Evolutionary conservation across 2,888 invertebrate species (phyloP), one percentile per base, ranked within the genome.

Genomic region (Scaptomyza tumidula): DNA sequence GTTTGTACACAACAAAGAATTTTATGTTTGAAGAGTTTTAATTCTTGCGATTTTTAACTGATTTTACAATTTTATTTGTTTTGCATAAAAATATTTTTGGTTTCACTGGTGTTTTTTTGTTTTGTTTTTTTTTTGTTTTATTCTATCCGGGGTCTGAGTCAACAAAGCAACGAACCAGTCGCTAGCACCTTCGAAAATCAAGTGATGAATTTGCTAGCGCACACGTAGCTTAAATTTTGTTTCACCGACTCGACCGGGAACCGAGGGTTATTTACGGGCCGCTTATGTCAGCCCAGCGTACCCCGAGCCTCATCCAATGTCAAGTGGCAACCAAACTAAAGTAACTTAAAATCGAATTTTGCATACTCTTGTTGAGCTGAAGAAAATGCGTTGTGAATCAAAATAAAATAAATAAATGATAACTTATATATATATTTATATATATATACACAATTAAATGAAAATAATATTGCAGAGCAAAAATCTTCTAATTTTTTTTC

Each of bases 201-300:
- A 91, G 89, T 91, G 91, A 91, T 88, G 82, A 82, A 87, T 87
- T 84, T 90, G 81, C 70, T 80, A 75, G 83, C 84, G 71, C 78
- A 83, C 84, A 82, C 86, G 78, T 83, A 81, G 88, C 87, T 91
- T 91, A 91, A 91, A 90, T 91, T 90, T 78, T 82, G 81, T 78
- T 81, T 81, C 78, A 37, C 59, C 64, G 50, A 80, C 68, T 41
- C 16, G 62, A 58, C 53, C 35, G 46, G 48, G 44, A 52, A 44
- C 49, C 68, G 39, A 63, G 59, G 67, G 80, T 67, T 75, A 71
- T 76, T 82, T 70, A 62, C 80, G 65, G 62, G 75, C 70, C 63
- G 75, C 81, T 75, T 88, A 80, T 63, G 61, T 67, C 54, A 64
- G 65, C 57, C 76, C 50, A 60, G 33, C 55, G 56, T 39, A 14